Evolutionary conservation across 1,140 invertebrate genomes (phyloP).

Genomic region (Heliconius himera): DNA sequence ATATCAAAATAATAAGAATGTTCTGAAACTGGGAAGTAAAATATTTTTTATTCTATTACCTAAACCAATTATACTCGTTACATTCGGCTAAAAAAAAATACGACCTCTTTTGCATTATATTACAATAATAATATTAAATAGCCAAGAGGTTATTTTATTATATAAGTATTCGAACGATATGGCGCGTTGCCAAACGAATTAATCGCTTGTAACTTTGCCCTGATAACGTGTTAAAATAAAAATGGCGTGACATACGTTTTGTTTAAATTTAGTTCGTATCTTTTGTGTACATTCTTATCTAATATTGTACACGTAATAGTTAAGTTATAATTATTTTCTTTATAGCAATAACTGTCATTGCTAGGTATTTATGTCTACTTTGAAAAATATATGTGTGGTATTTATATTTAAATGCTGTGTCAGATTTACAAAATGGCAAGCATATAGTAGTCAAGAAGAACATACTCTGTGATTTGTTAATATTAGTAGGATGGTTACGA

Average conservation of each 20-base stretch:
- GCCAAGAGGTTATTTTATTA: background rate
- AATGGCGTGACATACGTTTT: background rate
- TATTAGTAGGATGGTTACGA: no score
- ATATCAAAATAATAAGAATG: no score
- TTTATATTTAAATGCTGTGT: background rate
- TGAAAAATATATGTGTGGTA: background rate
- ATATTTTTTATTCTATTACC: no score
- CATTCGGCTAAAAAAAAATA: no score
- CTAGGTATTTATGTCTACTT: background rate
- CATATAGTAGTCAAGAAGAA: no score
- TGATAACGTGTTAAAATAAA: conserved; percentile 11
- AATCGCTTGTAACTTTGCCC: conserved; percentile 8
- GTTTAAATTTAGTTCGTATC: background rate
- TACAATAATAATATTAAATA: background rate
- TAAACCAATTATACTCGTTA: no score
- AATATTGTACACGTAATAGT: background rate
- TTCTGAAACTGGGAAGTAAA: no score
- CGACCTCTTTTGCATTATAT: background rate
- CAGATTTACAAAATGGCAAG: no score
- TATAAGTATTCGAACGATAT: background rate
- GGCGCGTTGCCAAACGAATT: background rate
- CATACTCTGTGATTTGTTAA: no score
- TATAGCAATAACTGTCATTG: background rate
- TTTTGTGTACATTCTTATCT: background rate
- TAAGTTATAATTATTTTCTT: no score